Percentiles rank a stretch among this genome's conserved stretches.
phyloP scores from a whole-genome alignment of 2,797 vertebrate genomes.

The Sebastes matsubarae region DNA sequence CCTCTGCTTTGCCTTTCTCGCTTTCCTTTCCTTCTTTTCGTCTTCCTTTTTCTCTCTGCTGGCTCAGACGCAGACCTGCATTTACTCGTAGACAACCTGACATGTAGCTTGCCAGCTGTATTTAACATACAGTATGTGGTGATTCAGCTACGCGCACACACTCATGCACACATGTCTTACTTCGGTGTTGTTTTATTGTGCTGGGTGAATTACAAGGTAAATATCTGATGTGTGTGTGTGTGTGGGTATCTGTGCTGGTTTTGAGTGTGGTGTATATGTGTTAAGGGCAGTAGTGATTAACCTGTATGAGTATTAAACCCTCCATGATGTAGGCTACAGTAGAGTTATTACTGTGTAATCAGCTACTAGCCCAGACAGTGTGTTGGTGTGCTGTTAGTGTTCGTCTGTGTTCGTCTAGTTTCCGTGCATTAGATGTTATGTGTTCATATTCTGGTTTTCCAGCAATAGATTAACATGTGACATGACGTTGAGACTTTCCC shows the following conservation, averaged over 20 bases:
- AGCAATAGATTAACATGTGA: constrained; percentile 20
- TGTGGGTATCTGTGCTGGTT: constrained; percentile 49
- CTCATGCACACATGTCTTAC: constrained; percentile 37
- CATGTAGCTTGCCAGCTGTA: constrained; percentile 28
- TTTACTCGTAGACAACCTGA: constrained; percentile 47
- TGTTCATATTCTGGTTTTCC: neutral
- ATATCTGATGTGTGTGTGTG: constrained; percentile 49
- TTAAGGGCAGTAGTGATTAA: constrained; percentile 33
- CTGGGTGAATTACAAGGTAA: constrained; percentile 18
- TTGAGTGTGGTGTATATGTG: constrained; percentile 7
- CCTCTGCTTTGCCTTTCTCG: neutral
- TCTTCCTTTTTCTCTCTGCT: constrained; percentile 6
- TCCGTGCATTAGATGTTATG: constrained; percentile 15
- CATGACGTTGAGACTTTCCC: neutral
- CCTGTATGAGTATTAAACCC: neutral
- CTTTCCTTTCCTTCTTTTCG: neutral
- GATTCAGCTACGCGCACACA: constrained; percentile 12
- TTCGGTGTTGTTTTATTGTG: constrained; percentile 19
- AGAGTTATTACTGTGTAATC: constrained; percentile 5
- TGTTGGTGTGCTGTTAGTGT: constrained; percentile 14
- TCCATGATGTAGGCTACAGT: neutral
- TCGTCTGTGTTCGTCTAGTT: constrained; percentile 10
- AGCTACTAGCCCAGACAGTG: constrained; percentile 7
- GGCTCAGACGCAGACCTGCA: constrained; percentile 37
- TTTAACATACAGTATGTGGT: constrained; percentile 15